Base-by-base conservation (phyloP, 2,113 vertebrate species). In the Gallinago media region DNA sequence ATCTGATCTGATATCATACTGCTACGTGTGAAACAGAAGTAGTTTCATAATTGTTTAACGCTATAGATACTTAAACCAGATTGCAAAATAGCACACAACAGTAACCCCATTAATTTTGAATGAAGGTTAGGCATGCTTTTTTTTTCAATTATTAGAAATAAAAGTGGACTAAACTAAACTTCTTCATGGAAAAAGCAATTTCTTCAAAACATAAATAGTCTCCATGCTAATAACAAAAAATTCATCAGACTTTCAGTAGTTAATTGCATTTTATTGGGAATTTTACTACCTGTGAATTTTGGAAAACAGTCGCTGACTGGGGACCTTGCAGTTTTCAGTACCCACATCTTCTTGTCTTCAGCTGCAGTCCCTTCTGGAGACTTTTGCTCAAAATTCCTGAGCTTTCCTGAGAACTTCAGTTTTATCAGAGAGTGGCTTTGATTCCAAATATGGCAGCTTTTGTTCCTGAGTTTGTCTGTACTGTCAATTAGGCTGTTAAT, bases 401-500 rank as follows among this genome's bases (percentile, higher is more conserved):
- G 34, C 22, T 80, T 95, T 72, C 42, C 40, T 71, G 38, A 34
- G 18, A 77, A 80, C 34, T 44, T 93, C 7, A 2, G 40, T 73
- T 89, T 91, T 82, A 32, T 68, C 54, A 62, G 54, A 50, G 42
- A 23, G 29, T 86, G 44, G 20, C 49, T 78, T 63, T 74, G 72
- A 59, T 93, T 86, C 59, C 47, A 81, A 52, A 47, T 84, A 36
- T 21, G 20, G 15, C 61, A 75, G 49, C 65, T 91, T 95, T 94
- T 92, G 55, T 81, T 49, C 40, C 61, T n/a, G 54, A 59, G 42
- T 86, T 85, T 84, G 66, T 65, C 58, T 66, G 31, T 89, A 20
- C 31, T 67, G 55, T 75, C 86, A 89, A 89, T 95, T 72, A 91
- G 40, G 44, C 58, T 89, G 52, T 90, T 92, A 88, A 72, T 86